Base-by-base conservation (phyloP, 2,888 invertebrate species). In the Balanococcus diminutus region DNA sequence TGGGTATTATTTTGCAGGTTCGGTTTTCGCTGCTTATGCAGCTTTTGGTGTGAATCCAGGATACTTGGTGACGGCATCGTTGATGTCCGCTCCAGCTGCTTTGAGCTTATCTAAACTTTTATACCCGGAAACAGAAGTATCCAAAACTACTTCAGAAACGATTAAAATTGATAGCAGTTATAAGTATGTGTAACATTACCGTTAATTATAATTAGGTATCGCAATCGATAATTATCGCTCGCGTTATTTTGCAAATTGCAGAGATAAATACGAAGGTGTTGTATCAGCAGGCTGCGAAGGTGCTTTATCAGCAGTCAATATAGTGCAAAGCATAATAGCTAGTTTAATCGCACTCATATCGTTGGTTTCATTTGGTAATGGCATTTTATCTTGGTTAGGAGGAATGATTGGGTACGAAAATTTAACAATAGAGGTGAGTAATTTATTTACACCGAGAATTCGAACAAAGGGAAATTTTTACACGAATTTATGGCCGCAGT, bases 41-140 rank as follows among this genome's bases (percentile, higher is more conserved):
- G 92, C 92, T 2, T 97, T 96, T 90, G 98, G 98, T 0, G 97
- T 97, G 0, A 93, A 94, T 82, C 94, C 98, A 0, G 93, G 95
- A 0, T 96, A 98, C 90, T 91, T 99, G 56, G 94, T 99, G 87
- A 96, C 98, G 0, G 96, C 98, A 0, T 96, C 96, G 87, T 95
- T 99, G 0, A 98, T 99, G 98, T 96, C 98, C 0, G 98, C 98
- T 0, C 98, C 98, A 0, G 97, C 97, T 0, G 95, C 98, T 0
- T 90, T 99, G 36, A 96, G 96, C 88, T 95, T 93, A 89, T 93
- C 97, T 14, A 99, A 99, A 90, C 91, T 99, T 0, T 92, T 98
- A 88, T 95, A 95, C 91, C 99, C 99, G 0, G 99, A 99, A 91
- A 96, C 95, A 0, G 95, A 96, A 89, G 91, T 93, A 86, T 94